Conservation (phyloP, 2,888 invertebrate species). For the Ophioninae sp. region DNA sequence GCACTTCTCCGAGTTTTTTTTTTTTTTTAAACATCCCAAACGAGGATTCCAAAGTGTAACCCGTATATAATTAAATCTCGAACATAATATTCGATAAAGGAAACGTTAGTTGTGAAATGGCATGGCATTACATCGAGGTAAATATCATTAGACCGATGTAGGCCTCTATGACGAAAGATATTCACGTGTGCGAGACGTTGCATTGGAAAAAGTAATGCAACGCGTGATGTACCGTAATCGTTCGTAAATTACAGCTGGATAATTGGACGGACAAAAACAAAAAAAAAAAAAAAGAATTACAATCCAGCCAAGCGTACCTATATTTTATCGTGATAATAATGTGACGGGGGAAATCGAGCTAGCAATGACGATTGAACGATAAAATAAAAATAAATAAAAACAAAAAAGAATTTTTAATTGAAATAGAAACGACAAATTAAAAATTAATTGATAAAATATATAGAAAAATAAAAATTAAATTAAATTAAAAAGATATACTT, state of each 20-base stretch:
- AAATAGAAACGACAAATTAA: not conserved
- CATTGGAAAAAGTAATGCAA: slow-evolving; percentile 42
- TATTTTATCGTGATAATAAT: slow-evolving; percentile 47
- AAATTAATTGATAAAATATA: too few relatives aligned
- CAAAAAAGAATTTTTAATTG: too few relatives aligned
- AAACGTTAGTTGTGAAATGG: slow-evolving; percentile 16
- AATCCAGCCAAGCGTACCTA: slow-evolving; percentile 30
- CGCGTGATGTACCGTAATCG: slow-evolving; percentile 59
- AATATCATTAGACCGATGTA: slow-evolving; percentile 61
- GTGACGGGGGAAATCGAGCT: slow-evolving; percentile 1
- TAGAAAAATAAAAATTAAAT: too few relatives aligned
- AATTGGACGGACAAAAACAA: slow-evolving; percentile 38
- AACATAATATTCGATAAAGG: not conserved
- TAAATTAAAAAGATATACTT: too few relatives aligned
- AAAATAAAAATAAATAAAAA: not conserved
- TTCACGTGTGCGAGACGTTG: slow-evolving; percentile 58
- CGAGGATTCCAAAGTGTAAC: not conserved
- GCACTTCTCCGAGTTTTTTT: too few relatives aligned
- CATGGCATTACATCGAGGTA: slow-evolving; percentile 32
- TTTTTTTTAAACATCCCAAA: not conserved
- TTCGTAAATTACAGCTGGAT: slow-evolving; percentile 48
- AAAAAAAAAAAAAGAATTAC: slow-evolving; percentile 35
- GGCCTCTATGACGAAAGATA: slow-evolving; percentile 64
- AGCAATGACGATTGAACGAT: slow-evolving; percentile 4
- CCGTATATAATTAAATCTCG: not conserved